These are phyloP conservation scores for Meiosimyza platycephala DNA, from an alignment of 2,888 invertebrate species.

Conservation along the genomic window DNA sequence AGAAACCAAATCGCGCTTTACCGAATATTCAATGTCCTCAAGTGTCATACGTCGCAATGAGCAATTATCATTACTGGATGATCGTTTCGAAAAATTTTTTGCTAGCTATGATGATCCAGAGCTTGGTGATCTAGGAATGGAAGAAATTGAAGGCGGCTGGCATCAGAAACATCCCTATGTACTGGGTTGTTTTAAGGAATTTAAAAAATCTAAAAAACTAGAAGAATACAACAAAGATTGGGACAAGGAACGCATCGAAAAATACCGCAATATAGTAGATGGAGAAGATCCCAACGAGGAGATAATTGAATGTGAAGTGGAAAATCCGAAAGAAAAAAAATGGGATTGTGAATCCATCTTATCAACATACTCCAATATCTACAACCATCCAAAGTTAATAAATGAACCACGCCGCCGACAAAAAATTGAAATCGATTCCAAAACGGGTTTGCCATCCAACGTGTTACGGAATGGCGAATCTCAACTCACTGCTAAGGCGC, in stretches of 20 bases:
- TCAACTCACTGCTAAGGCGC: slow-evolving; percentile 76
- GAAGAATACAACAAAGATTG: slow-evolving; percentile 72
- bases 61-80: slow-evolving; percentile 84
- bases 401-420: slow-evolving; percentile 72
- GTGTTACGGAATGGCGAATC: slow-evolving; percentile 71
- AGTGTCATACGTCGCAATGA: slow-evolving; percentile 89
- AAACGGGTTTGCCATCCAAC: slow-evolving; percentile 81
- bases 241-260: slow-evolving; percentile 67
- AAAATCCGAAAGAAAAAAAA: slow-evolving; percentile 74
- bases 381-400: slow-evolving; percentile 92
- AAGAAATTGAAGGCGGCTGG: slow-evolving; percentile 82
- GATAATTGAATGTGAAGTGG: slow-evolving; percentile 72
- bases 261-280: slow-evolving; percentile 62
- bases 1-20: slow-evolving; percentile 89
- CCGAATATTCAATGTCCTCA: slow-evolving; percentile 93
- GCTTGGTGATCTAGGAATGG: slow-evolving; percentile 88
- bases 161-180: slow-evolving; percentile 73
- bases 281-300: slow-evolving; percentile 71
- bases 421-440: slow-evolving; percentile 78
- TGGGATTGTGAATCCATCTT: slow-evolving; percentile 95
- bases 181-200: slow-evolving; percentile 80
- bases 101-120: slow-evolving; percentile 89
- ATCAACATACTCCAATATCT: slow-evolving; percentile 89
- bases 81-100: slow-evolving; percentile 88
- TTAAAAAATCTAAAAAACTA: slow-evolving; percentile 72